These are phyloP conservation scores for Drosophila crucigera DNA, from an alignment of 2,888 invertebrate genomes.

Conservation along the genomic window DNA sequence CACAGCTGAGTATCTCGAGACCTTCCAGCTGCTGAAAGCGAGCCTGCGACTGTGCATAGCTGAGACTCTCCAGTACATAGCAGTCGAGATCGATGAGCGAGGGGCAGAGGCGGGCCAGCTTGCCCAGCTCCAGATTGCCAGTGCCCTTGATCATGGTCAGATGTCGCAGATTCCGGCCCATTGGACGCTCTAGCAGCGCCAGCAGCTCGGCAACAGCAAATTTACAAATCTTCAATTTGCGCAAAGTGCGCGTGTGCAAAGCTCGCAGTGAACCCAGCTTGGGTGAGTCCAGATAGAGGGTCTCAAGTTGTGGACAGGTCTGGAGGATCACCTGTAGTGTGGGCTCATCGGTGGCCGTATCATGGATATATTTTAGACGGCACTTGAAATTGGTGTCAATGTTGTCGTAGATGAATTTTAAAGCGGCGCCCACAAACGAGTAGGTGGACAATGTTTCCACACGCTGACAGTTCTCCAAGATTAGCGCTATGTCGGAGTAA, in stretches of 20 bases:
- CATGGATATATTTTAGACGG: conserved; percentile 89
- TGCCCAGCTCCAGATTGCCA: conserved; percentile 87
- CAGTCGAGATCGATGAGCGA: conserved; percentile 88
- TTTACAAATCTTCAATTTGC: conserved; percentile 88
- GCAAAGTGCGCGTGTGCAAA: conserved; percentile 82
- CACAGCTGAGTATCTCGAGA: conserved; percentile 89
- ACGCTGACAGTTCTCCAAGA: conserved; percentile 88
- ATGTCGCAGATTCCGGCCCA: conserved; percentile 87
- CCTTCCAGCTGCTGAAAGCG: conserved; percentile 88
- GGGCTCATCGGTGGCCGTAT: conserved; percentile 87
- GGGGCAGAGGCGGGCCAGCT: conserved; percentile 87
- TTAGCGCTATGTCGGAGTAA: conserved; percentile 88
- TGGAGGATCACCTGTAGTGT: conserved; percentile 88
- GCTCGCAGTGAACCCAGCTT: conserved; percentile 85
- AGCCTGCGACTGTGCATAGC: conserved; percentile 86
- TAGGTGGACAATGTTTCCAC: conserved; percentile 89
- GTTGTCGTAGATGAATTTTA: conserved; percentile 87
- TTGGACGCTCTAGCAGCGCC: conserved; percentile 86
- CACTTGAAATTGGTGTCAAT: conserved; percentile 87
- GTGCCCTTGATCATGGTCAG: conserved; percentile 87
- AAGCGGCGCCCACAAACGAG: conserved; percentile 89
- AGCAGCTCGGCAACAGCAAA: conserved; percentile 88
- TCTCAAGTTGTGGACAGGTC: conserved; percentile 88
- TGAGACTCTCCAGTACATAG: conserved; percentile 88
- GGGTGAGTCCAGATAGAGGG: conserved; percentile 89